Percentiles rank a stretch among this genome's conserved stretches.
Conservation (phyloP, 2,113 vertebrate species). For the Dromiciops gliroides region DNA sequence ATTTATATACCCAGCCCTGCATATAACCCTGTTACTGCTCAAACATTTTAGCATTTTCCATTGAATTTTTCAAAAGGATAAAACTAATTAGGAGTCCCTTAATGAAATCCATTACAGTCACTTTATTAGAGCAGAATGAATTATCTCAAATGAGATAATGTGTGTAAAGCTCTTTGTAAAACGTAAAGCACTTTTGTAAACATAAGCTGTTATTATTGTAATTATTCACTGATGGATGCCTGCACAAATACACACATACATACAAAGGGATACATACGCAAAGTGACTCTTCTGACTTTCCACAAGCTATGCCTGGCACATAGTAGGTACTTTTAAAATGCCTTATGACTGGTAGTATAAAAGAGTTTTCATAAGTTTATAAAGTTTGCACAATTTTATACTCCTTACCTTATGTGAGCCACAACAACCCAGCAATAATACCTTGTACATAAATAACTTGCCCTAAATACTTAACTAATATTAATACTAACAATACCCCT, state of each 20-base stretch:
- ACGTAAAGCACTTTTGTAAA: background rate
- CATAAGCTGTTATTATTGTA: background rate
- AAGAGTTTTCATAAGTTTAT: background rate
- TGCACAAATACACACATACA: background rate
- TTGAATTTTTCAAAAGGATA: background rate
- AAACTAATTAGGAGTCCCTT: background rate
- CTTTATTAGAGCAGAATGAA: background rate
- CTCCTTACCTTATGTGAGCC: slow-evolving; percentile 39
- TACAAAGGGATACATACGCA: background rate
- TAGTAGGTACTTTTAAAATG: background rate
- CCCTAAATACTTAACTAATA: slow-evolving; percentile 56
- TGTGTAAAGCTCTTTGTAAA: background rate
- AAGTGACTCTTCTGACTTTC: background rate
- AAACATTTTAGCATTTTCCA: background rate
- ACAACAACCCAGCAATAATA: slow-evolving; percentile 24
- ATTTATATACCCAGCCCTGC: background rate
- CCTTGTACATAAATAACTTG: slow-evolving; percentile 51
- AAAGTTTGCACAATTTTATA: background rate
- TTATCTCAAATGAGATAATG: background rate
- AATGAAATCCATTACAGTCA: background rate
- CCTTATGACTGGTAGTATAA: background rate
- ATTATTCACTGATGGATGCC: background rate
- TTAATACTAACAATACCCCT: slow-evolving; percentile 17
- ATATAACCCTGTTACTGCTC: background rate
- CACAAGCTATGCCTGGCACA: background rate